Conservation (phyloP, 2,888 invertebrate species). For the Phortica okadai region DNA sequence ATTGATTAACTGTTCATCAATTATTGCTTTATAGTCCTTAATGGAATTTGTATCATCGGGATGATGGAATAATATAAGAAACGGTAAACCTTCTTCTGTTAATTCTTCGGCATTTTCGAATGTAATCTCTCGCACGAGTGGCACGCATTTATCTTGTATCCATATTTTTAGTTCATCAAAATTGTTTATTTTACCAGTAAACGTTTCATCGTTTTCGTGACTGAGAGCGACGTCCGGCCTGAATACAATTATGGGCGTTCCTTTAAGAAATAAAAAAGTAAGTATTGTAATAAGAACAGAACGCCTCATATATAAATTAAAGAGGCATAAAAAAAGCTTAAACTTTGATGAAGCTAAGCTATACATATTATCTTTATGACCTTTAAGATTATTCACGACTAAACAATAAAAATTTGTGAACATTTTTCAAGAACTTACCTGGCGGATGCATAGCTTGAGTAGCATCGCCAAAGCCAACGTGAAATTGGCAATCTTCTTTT, state of each 20-base stretch:
- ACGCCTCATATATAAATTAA: too few species aligned
- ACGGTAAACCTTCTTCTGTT: conserved; percentile 98
- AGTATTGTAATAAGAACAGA: too few species aligned
- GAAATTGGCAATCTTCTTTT: conserved; percentile 97
- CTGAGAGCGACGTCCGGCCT: conserved; percentile 88
- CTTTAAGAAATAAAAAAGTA: conserved; percentile 70
- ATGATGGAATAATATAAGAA: conserved; percentile 96
- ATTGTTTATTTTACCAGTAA: conserved; percentile 83
- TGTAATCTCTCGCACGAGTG: conserved; percentile 97
- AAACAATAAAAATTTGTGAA: too few species aligned
- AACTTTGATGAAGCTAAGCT: too few species aligned
- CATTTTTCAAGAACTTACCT: conserved; percentile 75
- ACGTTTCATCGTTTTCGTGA: conserved; percentile 90
- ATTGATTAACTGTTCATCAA: conserved; percentile 84
- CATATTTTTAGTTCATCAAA: conserved; percentile 93
- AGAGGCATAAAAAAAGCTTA: too few species aligned
- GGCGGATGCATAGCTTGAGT: conserved; percentile 91
- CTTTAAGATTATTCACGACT: too few species aligned
- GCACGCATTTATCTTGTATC: conserved; percentile 95
- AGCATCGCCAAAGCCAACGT: conserved; percentile 91
- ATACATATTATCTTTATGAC: too few species aligned
- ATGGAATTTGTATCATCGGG: conserved; percentile 89
- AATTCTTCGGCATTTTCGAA: conserved; percentile 99
- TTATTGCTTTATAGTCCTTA: conserved; percentile 89
- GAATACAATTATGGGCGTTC: conserved; percentile 89